Conservation (phyloP, 2,113 vertebrate species). For the Dissostichus mawsoni region DNA sequence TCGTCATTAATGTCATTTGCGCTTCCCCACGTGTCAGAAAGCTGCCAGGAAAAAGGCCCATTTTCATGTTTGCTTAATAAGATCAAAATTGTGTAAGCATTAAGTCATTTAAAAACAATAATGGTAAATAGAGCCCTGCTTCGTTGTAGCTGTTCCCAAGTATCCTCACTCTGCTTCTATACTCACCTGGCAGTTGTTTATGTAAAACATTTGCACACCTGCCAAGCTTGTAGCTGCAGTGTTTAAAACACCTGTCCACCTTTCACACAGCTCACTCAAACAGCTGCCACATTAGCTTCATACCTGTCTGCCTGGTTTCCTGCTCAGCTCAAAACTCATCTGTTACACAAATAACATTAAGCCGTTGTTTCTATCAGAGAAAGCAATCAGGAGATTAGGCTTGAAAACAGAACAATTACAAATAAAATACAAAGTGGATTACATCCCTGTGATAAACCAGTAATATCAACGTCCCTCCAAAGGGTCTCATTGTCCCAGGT, state of each 20-base stretch:
- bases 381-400: neutral
- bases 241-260: conserved; percentile 39
- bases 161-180: neutral
- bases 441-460: too few relatives aligned
- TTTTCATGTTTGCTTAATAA: neutral
- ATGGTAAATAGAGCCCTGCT: neutral
- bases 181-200: conserved; percentile 39
- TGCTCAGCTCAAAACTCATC: neutral
- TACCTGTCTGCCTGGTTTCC: conserved; percentile 33
- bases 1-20: neutral
- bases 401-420: neutral
- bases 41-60: neutral
- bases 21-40: neutral
- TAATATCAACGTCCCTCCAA: too few relatives aligned
- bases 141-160: neutral
- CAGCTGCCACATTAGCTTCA: conserved; percentile 25
- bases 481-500: too few relatives aligned
- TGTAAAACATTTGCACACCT: conserved; percentile 21
- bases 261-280: conserved; percentile 13
- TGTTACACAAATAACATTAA: neutral
- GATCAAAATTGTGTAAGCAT: neutral
- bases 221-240: neutral
- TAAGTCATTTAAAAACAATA: neutral
- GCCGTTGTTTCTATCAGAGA: neutral
- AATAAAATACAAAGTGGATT: neutral